phyloP scores from a whole-genome alignment of 1,140 invertebrate species.

The Apis cerana region DNA sequence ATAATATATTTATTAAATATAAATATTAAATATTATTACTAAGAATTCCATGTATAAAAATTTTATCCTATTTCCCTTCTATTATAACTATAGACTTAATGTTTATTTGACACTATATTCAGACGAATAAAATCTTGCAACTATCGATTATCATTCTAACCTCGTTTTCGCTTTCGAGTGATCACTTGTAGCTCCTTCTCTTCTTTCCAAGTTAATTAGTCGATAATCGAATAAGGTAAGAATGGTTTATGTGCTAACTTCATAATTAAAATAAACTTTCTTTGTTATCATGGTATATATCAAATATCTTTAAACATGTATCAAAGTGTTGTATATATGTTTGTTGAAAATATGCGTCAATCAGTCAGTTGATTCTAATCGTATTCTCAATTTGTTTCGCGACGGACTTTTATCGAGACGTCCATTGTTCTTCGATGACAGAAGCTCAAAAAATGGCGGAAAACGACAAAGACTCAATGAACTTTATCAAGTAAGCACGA shows the following conservation, averaged over 20 bases:
- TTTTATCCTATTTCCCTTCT: neutral
- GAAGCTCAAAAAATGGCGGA: conserved; percentile 66
- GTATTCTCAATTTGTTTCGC: conserved; percentile 46
- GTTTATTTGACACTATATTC: neutral
- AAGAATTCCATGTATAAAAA: neutral
- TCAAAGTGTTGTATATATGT: neutral
- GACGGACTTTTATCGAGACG: conserved; percentile 43
- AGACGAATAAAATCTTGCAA: neutral
- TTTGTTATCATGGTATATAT: neutral
- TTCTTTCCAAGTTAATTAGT: conserved; percentile 37
- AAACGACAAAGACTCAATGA: conserved; percentile 71
- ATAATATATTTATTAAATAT: too few species aligned
- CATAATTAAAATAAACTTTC: conserved; percentile 28
- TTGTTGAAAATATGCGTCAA: too few species aligned
- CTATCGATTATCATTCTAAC: neutral
- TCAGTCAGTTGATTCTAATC: neutral
- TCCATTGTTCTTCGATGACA: conserved; percentile 63
- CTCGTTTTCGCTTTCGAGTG: neutral
- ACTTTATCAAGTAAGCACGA: conserved; percentile 63
- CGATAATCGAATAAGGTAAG: neutral
- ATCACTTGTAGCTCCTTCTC: neutral
- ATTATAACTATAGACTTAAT: neutral
- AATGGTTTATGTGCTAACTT: neutral
- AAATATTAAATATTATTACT: neutral
- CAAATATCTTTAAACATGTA: neutral